Conservation (phyloP, 92 coral and sea anemone species). For the Umimayanthus kanabou region DNA sequence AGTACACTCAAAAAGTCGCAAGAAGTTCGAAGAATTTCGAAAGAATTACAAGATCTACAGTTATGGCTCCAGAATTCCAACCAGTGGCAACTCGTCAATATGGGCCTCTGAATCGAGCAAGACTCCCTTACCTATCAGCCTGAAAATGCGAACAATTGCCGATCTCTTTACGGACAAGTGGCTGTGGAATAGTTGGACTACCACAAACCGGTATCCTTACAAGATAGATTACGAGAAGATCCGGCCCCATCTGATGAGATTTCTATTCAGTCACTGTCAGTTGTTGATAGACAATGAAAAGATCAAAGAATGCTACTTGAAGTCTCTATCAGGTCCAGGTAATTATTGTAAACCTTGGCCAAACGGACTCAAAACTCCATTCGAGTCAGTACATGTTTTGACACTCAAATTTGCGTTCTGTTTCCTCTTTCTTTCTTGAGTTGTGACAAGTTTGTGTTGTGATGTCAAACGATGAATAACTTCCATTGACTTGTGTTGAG, state of each 20-base stretch:
- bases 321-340: neutral
- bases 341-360: neutral
- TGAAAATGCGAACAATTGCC: constrained; percentile 25
- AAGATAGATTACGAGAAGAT: constrained; percentile 28
- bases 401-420: too few relatives aligned
- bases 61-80: constrained; percentile 41
- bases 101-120: constrained; percentile 38
- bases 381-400: too few relatives aligned
- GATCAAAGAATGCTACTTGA: constrained; percentile 34
- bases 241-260: constrained; percentile 22
- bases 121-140: constrained; percentile 42
- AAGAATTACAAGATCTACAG: constrained; percentile 16
- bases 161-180: constrained; percentile 49
- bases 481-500: too few relatives aligned
- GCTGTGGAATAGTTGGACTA: constrained; percentile 18
- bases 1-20: constrained; percentile 8
- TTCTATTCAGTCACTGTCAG: constrained; percentile 38
- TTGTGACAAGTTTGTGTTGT: too few relatives aligned
- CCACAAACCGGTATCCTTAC: neutral
- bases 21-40: constrained; percentile 45
- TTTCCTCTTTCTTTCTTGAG: too few relatives aligned
- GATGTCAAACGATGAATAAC: too few relatives aligned
- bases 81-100: constrained; percentile 1
- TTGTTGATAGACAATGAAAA: constrained; percentile 21
- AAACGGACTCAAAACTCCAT: too few relatives aligned